A percentile compares a stretch with the other conserved stretches of the same genome.
phyloP scores from a whole-genome alignment of 2,113 vertebrate species.

The Pygoscelis antarcticus region DNA sequence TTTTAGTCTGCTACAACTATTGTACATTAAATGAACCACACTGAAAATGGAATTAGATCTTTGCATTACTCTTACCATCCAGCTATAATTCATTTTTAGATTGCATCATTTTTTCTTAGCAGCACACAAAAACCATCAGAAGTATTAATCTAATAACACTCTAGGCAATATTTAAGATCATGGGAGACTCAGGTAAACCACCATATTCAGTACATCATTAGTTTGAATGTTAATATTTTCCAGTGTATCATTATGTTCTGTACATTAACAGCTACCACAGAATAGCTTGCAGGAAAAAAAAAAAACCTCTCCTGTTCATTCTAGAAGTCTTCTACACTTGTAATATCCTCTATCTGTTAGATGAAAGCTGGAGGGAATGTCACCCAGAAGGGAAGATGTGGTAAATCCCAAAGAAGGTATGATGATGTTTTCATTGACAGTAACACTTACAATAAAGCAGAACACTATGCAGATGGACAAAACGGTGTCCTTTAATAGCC shows the following conservation, averaged over 20 bases:
- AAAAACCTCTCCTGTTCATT: neutral
- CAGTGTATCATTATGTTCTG: neutral
- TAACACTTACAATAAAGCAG: neutral
- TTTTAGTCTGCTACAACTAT: constrained; percentile 5
- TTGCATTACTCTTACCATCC: constrained; percentile 17
- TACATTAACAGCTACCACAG: neutral
- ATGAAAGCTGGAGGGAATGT: neutral
- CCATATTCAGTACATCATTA: neutral
- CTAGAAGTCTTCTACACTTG: neutral
- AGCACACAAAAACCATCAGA: neutral
- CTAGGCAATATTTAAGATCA: neutral
- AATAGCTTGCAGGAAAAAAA: neutral
- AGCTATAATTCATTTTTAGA: constrained; percentile 40
- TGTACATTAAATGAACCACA: constrained; percentile 27
- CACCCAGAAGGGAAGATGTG: neutral
- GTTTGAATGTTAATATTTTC: neutral
- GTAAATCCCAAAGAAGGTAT: neutral
- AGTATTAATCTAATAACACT: constrained; percentile 15
- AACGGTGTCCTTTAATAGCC: neutral
- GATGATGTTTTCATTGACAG: neutral
- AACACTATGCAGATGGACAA: neutral
- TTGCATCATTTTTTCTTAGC: constrained; percentile 17
- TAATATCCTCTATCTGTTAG: neutral
- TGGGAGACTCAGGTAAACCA: neutral
- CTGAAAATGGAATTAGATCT: constrained; percentile 52